phyloP scores from a whole-genome alignment of 2,113 vertebrate genomes.

The Girardinichthys multiradiatus region DNA sequence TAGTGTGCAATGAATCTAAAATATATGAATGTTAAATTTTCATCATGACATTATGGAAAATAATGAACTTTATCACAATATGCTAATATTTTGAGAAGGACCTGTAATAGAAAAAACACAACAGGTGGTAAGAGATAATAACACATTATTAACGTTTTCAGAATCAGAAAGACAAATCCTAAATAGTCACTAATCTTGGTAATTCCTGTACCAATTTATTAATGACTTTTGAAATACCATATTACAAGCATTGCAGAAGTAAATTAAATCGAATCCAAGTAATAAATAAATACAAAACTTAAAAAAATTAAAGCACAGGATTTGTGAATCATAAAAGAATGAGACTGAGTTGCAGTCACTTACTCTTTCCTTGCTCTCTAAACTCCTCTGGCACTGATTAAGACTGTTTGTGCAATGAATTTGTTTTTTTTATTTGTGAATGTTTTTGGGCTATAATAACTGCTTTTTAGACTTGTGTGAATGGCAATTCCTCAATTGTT shows the following conservation, averaged over 20 bases:
- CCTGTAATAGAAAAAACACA: constrained; percentile 9
- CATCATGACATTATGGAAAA: no score
- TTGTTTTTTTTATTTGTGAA: constrained; percentile 3
- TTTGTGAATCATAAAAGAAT: neutral
- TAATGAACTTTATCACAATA: no score
- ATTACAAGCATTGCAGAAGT: neutral
- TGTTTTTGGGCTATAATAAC: constrained; percentile 40
- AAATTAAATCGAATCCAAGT: neutral
- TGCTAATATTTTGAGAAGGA: no score
- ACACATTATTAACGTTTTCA: neutral
- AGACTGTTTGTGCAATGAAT: neutral
- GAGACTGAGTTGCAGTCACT: neutral
- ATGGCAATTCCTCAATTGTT: constrained; percentile 60
- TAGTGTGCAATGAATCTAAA: no score
- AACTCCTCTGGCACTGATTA: constrained; percentile 5
- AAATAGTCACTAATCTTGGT: neutral
- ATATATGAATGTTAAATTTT: no score
- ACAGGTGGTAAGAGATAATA: neutral
- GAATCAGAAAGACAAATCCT: neutral
- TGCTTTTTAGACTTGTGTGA: constrained; percentile 46
- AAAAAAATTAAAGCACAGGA: neutral
- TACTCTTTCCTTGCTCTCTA: constrained; percentile 2
- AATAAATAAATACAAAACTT: neutral
- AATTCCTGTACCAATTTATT: neutral
- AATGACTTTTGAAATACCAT: neutral